Percentiles rank a stretch among this genome's conserved stretches.
Evolutionary conservation across 2,888 invertebrate genomes (phyloP).

Genomic region (Lasius platythorax): DNA sequence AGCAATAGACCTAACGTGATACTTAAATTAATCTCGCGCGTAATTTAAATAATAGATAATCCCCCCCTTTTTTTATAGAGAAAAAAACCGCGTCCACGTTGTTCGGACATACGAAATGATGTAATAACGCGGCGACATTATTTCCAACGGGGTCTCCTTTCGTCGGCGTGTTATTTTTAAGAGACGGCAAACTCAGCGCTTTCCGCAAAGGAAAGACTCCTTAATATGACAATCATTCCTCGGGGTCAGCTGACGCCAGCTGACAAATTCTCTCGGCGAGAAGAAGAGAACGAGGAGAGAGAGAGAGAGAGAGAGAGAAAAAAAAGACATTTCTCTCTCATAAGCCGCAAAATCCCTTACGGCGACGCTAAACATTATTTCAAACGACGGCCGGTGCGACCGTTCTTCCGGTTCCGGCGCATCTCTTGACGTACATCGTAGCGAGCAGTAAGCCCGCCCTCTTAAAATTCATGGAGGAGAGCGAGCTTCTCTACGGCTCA

Average conservation of each 20-base stretch:
- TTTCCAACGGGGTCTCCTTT: constrained; percentile 14
- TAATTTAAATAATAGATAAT: constrained; percentile 46
- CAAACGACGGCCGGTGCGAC: constrained; percentile 31
- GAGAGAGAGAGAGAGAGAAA: neutral
- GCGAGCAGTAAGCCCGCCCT: constrained; percentile 28
- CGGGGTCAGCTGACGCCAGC: constrained; percentile 52
- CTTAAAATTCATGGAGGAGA: constrained; percentile 42
- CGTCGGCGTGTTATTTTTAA: constrained; percentile 41
- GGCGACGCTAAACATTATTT: constrained; percentile 52
- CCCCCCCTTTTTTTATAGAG: neutral
- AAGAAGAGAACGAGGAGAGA: constrained; percentile 8
- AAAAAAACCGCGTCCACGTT: neutral
- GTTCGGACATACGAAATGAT: constrained; percentile 39
- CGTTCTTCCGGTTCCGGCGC: constrained; percentile 27
- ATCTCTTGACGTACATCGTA: constrained; percentile 26
- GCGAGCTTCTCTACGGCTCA: neutral
- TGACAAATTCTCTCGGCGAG: constrained; percentile 40
- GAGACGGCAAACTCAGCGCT: constrained; percentile 46
- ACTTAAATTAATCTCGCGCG: no score
- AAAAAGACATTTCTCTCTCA: constrained; percentile 37
- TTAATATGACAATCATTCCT: constrained; percentile 56
- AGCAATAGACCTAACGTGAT: constrained; percentile 1
- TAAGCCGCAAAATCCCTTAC: constrained; percentile 43
- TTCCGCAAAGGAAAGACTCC: constrained; percentile 37
- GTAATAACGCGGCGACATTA: constrained; percentile 36